These are phyloP conservation scores for Papilio gigon DNA, from an alignment of 2,888 invertebrate species.

Conservation along the genomic window DNA sequence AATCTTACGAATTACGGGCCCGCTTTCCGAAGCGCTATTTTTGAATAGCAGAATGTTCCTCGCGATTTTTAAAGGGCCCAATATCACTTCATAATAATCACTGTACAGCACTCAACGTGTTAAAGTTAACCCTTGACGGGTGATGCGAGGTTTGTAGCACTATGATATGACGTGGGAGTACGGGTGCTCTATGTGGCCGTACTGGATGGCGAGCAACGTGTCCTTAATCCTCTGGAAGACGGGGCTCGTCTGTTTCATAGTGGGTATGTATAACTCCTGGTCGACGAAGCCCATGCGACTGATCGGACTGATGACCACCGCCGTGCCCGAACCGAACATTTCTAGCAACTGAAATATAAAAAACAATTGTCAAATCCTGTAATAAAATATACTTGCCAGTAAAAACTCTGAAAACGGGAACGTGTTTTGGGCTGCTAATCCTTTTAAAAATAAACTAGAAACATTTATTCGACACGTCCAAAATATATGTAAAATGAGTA, in stretches of 20 bases:
- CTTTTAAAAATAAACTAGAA: too few species aligned
- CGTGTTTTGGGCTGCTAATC: background rate
- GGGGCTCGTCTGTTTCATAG: constrained; percentile 87
- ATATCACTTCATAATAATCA: constrained; percentile 37
- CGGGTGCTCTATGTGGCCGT: constrained; percentile 91
- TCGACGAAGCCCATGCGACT: constrained; percentile 91
- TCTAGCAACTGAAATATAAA: constrained; percentile 89
- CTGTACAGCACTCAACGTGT: constrained; percentile 36
- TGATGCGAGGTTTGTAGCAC: constrained; percentile 48
- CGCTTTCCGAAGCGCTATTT: constrained; percentile 13
- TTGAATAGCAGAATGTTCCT: constrained; percentile 9
- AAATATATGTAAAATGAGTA: background rate
- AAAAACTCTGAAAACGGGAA: background rate
- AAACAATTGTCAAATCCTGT: background rate
- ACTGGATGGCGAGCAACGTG: constrained; percentile 93
- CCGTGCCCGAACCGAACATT: constrained; percentile 99
- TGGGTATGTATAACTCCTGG: constrained; percentile 86
- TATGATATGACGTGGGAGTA: constrained; percentile 85
- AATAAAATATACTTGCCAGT: background rate
- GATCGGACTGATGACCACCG: constrained; percentile 96
- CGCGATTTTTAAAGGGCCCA: constrained; percentile 15
- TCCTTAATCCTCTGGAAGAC: constrained; percentile 88
- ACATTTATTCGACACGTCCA: background rate
- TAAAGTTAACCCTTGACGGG: constrained; percentile 19
- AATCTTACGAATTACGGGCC: constrained; percentile 7